Evolutionary conservation across 1,140 invertebrate species (phyloP), one percentile per base, ranked within the genome.

Genomic region (Ptiloglossa arizonensis): DNA sequence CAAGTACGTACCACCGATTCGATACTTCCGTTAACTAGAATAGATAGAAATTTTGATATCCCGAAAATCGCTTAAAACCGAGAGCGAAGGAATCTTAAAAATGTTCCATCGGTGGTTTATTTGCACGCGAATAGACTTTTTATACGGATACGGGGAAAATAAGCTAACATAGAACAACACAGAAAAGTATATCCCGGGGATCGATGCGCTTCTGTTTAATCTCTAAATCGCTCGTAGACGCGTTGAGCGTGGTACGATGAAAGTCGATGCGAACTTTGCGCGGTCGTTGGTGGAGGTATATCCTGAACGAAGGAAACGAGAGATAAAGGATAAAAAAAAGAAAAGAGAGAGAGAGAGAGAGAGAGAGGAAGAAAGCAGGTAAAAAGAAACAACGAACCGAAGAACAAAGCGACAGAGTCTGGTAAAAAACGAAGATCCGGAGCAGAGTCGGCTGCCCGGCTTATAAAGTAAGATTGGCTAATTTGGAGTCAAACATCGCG

Each of bases 401-500:
- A 69, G 69, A 60, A 54, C 22, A 29, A 64, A 64, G 48, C 41
- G 19, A 27, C 35, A 52, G n/a, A 66, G 17, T 41, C 11, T 9
- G 13, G 15, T 8, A 19, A 1, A 35, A 69, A 62, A 70, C 24
- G 46, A 70, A 27, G 24, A 68, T 35, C 17, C 17, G 2, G 17
- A 68, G 38, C 29, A 38, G 38, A 76, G 69, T 68, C 29, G 35
- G 38, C 60, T 59, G 46, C 13, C 32, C 29, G 8, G 44, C 27
- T 68, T 68, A 56, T 68, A 68, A 59, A 68, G 64, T 50, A 48
- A 68, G 52, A 75, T 75, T 57, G 27, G 41, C 38, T 75, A 75
- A 75, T 75, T 75, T 57, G 13, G 41, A 68, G 63, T 48, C 41
- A 68, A 75, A 75, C 63, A 32, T 46, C 11, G 70, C 44, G 9